Percentiles rank a stretch among this genome's conserved stretches.
Conservation (phyloP, 2,888 invertebrate species). For the Ceratothoa steindachneri region DNA sequence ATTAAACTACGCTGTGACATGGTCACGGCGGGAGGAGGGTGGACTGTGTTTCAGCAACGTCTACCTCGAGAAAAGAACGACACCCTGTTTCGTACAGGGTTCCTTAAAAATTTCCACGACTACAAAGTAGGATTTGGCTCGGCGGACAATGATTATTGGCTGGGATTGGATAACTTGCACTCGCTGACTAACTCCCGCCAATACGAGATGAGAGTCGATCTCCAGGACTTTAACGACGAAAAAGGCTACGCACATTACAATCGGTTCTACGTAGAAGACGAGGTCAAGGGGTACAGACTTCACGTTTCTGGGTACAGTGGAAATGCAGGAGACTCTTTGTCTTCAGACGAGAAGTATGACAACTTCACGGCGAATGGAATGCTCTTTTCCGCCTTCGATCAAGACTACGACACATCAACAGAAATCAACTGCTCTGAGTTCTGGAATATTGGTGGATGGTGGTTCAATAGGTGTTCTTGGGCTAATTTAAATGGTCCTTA, state of each 20-base stretch:
- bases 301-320: slow-evolving; percentile 43
- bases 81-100: slow-evolving; percentile 15
- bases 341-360: slow-evolving; percentile 27
- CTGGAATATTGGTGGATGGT: slow-evolving; percentile 47
- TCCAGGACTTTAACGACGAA: slow-evolving; percentile 37
- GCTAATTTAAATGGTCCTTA: slow-evolving; percentile 46
- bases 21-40: slow-evolving; percentile 43
- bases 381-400: slow-evolving; percentile 43
- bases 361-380: slow-evolving; percentile 46
- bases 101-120: slow-evolving; percentile 35
- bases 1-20: slow-evolving; percentile 37
- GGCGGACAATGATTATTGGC: slow-evolving; percentile 36
- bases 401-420: slow-evolving; percentile 43
- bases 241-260: slow-evolving; percentile 36
- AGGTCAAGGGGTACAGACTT: slow-evolving; percentile 32
- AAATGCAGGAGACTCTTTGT: slow-evolving; percentile 38
- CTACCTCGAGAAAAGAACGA: slow-evolving; percentile 23
- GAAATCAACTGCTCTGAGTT: slow-evolving; percentile 46
- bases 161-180: slow-evolving; percentile 41
- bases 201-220: slow-evolving; percentile 38
- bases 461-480: slow-evolving; percentile 47
- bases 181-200: slow-evolving; percentile 39
- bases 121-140: slow-evolving; percentile 45
- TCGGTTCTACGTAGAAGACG: slow-evolving; percentile 39
- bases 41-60: slow-evolving; percentile 42